These are phyloP conservation scores for Branchinecta lynchi DNA, from an alignment of 1,140 invertebrate genomes.

Conservation along the genomic window DNA sequence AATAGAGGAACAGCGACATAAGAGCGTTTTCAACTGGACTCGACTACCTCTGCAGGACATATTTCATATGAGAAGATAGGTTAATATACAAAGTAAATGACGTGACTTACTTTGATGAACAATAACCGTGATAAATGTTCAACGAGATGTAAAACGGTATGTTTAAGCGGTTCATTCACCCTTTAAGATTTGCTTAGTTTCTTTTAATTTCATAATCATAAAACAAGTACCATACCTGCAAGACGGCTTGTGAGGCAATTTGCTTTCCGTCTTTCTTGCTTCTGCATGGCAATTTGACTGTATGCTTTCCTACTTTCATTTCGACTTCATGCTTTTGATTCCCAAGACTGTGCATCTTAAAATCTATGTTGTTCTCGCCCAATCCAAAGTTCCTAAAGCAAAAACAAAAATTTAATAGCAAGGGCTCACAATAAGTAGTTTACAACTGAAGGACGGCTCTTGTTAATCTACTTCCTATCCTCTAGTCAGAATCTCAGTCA, in stretches of 20 bases:
- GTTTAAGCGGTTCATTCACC: too few species aligned
- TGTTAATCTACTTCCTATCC: background rate
- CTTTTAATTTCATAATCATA: too few species aligned
- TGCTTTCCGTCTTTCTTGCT: conserved; percentile 98
- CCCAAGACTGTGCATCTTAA: conserved; percentile 70
- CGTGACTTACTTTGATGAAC: background rate
- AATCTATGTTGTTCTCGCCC: conserved; percentile 70
- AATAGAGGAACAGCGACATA: too few species aligned
- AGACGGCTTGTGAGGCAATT: conserved; percentile 80
- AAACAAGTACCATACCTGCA: conserved; percentile 42
- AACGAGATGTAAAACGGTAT: conserved; percentile 7
- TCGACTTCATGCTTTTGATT: conserved; percentile 86
- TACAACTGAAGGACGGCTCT: conserved; percentile 5
- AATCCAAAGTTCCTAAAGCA: conserved; percentile 62
- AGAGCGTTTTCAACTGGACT: too few species aligned
- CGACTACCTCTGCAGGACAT: too few species aligned
- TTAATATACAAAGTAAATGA: conserved; percentile 15
- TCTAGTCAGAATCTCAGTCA: too few species aligned
- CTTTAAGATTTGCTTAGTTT: too few species aligned
- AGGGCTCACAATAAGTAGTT: conserved; percentile 11
- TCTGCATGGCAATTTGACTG: conserved; percentile 68
- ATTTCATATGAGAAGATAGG: background rate
- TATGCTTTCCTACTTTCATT: conserved; percentile 85
- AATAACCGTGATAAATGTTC: background rate
- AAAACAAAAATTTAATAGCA: conserved; percentile 22